Conservation (phyloP, 2,888 invertebrate species). For the Ceriagrion tenellum region DNA sequence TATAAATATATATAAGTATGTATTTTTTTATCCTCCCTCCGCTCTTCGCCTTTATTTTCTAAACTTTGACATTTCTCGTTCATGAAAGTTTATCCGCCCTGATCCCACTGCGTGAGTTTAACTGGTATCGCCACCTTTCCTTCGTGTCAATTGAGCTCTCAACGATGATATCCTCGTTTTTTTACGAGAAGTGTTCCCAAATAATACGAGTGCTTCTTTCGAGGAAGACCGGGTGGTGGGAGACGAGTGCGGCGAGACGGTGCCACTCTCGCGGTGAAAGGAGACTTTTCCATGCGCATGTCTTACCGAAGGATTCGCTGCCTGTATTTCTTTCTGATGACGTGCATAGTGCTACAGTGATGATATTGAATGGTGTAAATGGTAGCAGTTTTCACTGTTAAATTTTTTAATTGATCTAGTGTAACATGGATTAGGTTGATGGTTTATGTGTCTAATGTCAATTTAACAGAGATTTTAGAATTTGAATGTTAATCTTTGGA, state of each 20-base stretch:
- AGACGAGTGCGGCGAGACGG: not conserved
- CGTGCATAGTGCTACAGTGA: too few species aligned
- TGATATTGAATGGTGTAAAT: too few species aligned
- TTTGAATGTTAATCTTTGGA: too few species aligned
- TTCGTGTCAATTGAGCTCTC: conserved; percentile 30
- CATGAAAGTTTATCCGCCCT: conserved; percentile 19
- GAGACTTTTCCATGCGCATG: not conserved
- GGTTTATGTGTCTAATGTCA: too few species aligned
- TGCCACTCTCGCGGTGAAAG: not conserved
- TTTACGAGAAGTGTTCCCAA: not conserved
- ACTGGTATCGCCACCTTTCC: conserved; percentile 14
- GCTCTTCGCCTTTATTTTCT: conserved; percentile 3
- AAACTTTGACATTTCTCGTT: conserved; percentile 28
- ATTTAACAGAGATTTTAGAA: too few species aligned
- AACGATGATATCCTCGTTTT: not conserved
- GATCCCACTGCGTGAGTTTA: conserved; percentile 22
- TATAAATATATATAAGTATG: not conserved
- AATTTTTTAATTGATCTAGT: too few species aligned
- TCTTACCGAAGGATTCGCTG: not conserved
- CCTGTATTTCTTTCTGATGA: not conserved
- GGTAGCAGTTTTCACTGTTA: too few species aligned
- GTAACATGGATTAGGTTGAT: too few species aligned
- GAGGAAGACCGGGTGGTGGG: not conserved
- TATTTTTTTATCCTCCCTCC: not conserved
- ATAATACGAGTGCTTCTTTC: not conserved